Percentiles rank a stretch among this genome's conserved stretches.
phyloP scores from a whole-genome alignment of 2,113 vertebrate species.

The Eulemur rufifrons region DNA sequence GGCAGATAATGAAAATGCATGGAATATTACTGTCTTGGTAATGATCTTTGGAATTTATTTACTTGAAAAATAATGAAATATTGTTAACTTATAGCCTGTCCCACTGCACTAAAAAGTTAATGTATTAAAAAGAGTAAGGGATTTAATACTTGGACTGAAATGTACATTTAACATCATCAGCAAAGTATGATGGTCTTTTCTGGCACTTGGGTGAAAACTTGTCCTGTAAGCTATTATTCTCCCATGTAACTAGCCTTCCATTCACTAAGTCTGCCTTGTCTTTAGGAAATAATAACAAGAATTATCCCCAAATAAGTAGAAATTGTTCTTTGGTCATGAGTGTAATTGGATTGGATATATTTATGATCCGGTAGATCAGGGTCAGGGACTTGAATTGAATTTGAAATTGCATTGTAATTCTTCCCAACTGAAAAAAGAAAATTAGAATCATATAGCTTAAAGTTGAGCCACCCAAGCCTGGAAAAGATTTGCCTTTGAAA shows the following conservation, averaged over 20 bases:
- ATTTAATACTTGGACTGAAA: neutral
- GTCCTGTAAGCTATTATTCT: neutral
- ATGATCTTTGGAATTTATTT: neutral
- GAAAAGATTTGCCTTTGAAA: neutral
- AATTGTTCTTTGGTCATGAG: conserved; percentile 1
- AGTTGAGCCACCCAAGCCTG: neutral
- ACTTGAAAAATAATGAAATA: neutral
- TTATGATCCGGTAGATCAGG: conserved; percentile 5
- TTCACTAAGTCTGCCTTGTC: neutral
- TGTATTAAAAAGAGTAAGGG: neutral
- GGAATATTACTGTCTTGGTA: neutral
- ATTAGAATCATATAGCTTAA: neutral
- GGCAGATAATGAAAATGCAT: neutral
- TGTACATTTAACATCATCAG: neutral
- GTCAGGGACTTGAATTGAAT: conserved; percentile 3
- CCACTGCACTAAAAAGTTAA: neutral
- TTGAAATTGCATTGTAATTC: conserved; percentile 41
- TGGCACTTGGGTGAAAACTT: neutral
- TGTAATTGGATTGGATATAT: conserved; percentile 31
- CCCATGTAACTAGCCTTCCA: neutral
- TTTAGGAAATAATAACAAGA: neutral
- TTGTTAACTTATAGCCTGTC: neutral
- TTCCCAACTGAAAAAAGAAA: neutral
- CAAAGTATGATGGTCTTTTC: neutral
- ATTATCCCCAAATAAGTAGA: neutral